Conservation (phyloP, 2,888 invertebrate genomes). For the Tenthredo livida region DNA sequence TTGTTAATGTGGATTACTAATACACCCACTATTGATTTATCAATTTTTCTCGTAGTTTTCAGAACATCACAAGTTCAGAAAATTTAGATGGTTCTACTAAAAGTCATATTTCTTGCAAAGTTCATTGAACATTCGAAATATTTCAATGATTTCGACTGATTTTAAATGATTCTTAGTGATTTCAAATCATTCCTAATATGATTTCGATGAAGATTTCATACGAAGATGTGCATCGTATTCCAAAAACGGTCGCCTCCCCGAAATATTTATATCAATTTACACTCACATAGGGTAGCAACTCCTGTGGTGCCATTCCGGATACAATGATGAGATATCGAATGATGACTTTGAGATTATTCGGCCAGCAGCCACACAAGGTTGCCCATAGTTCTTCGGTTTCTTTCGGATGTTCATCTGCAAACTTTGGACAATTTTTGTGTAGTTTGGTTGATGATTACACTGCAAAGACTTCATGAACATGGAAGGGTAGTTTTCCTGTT, state of each 20-base stretch:
- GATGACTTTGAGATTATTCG: constrained; percentile 97
- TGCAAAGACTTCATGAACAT: not conserved
- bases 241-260: not conserved
- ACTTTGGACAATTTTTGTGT: constrained; percentile 80
- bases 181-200: too few species aligned
- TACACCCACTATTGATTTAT: not conserved
- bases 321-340: constrained; percentile 97
- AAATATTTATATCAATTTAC: not conserved
- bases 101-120: not conserved
- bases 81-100: not conserved
- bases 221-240: not conserved
- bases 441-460: not conserved
- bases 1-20: not conserved
- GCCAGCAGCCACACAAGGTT: constrained; percentile 96
- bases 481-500: not conserved
- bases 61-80: not conserved
- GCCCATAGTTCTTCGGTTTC: constrained; percentile 98
- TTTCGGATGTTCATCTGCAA: constrained; percentile 96
- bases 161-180: not conserved
- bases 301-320: constrained; percentile 97
- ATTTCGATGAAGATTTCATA: too few species aligned
- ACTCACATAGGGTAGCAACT: constrained; percentile 94
- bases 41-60: not conserved
- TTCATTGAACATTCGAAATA: not conserved
- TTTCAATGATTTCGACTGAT: not conserved